Base-by-base conservation (phyloP, 2,888 invertebrate species). In the Trileptium ribeirensis region DNA sequence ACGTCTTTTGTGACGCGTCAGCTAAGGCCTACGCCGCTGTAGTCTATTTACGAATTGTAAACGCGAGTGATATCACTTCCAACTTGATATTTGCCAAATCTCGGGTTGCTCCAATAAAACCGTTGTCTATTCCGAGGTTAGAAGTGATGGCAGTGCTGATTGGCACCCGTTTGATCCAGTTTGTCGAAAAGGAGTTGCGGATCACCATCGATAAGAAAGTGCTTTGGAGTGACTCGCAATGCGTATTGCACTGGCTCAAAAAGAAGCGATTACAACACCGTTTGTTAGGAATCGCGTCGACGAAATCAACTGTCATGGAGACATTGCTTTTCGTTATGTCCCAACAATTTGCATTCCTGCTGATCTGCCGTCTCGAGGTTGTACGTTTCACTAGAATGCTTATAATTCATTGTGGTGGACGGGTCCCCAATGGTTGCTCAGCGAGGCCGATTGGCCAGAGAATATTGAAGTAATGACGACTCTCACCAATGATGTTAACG, bases 321-420 rank as follows among this genome's bases (percentile, higher is more conserved):
- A 67, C 34, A 80, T 82, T 3, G 31, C 67, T 33, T 86, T 87
- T 84, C 83, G 82, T 31, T 84, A 87, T 78, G 85, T 86, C 31
- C 38, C 67, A 1, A 82, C 85, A 0, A 67, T 83, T 33, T 81
- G 84, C 0, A 87, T 87, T 82, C 86, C 87, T 0, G 87, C 87
- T 1, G 87, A 87, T 81, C 79, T 83, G 8, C 83, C 84, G 0
- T 85, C 19, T 37, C 85, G 70, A 75, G 87, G 86, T 19, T 1
- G 84, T 19, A 29, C 81, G 15, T n/a, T n/a, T n/a, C n/a, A n/a
- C n/a, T n/a, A n/a, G n/a, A n/a, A n/a, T n/a, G n/a, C n/a, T n/a
- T n/a, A n/a, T n/a, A n/a, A n/a, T n/a, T n/a, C n/a, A n/a, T n/a
- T n/a, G n/a, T n/a, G n/a, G n/a, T n/a, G n/a, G n/a, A n/a, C n/a